Conservation (phyloP, 2,888 invertebrate species). For the Uloborus plumipes region DNA sequence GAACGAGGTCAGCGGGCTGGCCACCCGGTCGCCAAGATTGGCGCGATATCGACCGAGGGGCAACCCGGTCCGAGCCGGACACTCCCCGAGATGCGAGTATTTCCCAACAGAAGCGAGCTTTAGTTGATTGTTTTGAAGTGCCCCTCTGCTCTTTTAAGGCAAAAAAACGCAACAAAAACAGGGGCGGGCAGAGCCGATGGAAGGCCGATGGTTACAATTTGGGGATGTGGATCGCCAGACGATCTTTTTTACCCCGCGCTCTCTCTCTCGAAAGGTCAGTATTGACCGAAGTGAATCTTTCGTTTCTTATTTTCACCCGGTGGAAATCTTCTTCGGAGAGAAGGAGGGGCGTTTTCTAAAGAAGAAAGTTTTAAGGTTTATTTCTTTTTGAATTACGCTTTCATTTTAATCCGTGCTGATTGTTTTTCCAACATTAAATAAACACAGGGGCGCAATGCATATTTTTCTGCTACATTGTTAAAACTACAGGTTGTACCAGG, state of each 20-base stretch:
- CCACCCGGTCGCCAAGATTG: conserved; percentile 32
- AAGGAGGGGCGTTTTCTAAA: too few relatives aligned
- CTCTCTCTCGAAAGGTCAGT: neutral
- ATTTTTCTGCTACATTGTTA: too few relatives aligned
- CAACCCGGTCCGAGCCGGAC: conserved; percentile 38
- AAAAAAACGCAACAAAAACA: conserved; percentile 50
- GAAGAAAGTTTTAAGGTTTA: too few relatives aligned
- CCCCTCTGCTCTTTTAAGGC: conserved; percentile 26
- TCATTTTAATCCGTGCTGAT: too few relatives aligned
- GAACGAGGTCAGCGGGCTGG: neutral
- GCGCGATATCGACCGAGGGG: neutral
- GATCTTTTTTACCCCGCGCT: conserved; percentile 3
- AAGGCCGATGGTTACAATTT: conserved; percentile 38
- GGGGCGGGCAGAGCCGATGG: conserved; percentile 22
- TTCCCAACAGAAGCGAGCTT: conserved; percentile 51
- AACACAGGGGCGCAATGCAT: too few relatives aligned
- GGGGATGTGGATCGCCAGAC: conserved; percentile 27
- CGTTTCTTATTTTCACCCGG: too few relatives aligned
- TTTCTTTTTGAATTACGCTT: too few relatives aligned
- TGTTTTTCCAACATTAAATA: too few relatives aligned
- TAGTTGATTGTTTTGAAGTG: conserved; percentile 62
- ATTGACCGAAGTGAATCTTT: neutral
- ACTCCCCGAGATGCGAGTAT: conserved; percentile 53
- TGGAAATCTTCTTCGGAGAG: too few relatives aligned
- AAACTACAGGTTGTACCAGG: too few relatives aligned